Evolutionary conservation across 2,797 vertebrate species (phyloP), one percentile per base, ranked within the genome.

Genomic region (Botia almorhae): DNA sequence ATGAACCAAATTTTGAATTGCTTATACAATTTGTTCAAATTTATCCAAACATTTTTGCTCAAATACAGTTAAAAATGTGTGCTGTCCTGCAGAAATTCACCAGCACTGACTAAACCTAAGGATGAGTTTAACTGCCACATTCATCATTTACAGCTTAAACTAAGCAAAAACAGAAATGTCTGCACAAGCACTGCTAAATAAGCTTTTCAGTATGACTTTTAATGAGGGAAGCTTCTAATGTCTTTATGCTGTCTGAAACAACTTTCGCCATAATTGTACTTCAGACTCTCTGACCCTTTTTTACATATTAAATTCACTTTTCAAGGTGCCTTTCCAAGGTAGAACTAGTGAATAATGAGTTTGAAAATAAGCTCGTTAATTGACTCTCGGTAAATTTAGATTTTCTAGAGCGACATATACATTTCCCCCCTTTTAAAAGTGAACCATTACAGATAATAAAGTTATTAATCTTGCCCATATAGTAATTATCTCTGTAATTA

Each of bases 241-340:
- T 85, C 84, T 86, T 84, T 81, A 84, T 86, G 68, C 77, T 78
- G 90, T 90, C 86, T 91, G 90, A 85, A 87, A 83, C 90, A 92
- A 91, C 86, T 90, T 89, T 86, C 88, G 80, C 83, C 75, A 92
- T 94, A 94, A 94, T 93, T 93, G 93, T 93, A 82, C 84, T 4
- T 86, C 92, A 90, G 91, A 94, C 92, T 91, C 91, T 87, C 90
- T 94, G 92, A 92, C 93, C 43, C 10, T 46, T 93, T 93, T 92
- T 92, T 82, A 91, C 90, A 90, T 93, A 92, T 93, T 94, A 94
- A 93, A 94, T 93, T 92, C 91, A 91, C 89, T 93, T 87, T 89
- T 93, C 93, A 94, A 94, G 93, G 93, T 94, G 92, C 92, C 92
- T 94, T 93, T 93, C 86, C 88, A 93, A 93, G 94, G 93, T 94